These are phyloP conservation scores for Chloropsis cyanopogon DNA, from an alignment of 2,113 vertebrate species.

Conservation along the genomic window DNA sequence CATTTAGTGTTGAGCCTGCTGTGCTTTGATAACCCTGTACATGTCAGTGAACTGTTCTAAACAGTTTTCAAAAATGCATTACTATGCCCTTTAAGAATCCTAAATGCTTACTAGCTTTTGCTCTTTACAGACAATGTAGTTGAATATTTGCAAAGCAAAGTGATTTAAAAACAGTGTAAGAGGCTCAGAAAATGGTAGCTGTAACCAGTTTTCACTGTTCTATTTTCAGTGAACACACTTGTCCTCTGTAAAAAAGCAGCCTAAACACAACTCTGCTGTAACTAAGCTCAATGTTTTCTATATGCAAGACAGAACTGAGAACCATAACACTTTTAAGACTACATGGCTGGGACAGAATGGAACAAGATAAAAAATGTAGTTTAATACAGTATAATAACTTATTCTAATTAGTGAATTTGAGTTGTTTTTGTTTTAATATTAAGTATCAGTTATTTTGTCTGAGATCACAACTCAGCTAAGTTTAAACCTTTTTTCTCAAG, in stretches of 20 bases:
- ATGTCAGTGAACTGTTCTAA: neutral
- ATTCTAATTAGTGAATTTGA: neutral
- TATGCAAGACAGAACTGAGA: neutral
- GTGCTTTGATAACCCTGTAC: neutral
- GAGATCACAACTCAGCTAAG: neutral
- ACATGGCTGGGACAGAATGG: neutral
- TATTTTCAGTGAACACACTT: neutral
- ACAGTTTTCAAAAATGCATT: neutral
- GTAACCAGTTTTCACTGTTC: neutral
- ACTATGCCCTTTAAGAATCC: neutral
- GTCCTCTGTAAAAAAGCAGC: neutral
- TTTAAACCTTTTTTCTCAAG: neutral
- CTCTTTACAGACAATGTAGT: neutral
- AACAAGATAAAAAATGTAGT: neutral
- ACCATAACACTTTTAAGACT: neutral
- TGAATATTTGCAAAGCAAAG: neutral
- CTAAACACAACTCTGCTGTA: neutral
- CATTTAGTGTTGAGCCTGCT: neutral
- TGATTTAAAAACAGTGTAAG: neutral
- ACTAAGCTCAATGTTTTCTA: neutral
- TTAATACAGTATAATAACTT: neutral
- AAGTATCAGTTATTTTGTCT: neutral
- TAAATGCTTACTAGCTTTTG: neutral
- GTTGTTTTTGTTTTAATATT: neutral
- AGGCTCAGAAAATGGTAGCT: neutral